Conservation (phyloP, 2,888 invertebrate species). For the Altica lythri region DNA sequence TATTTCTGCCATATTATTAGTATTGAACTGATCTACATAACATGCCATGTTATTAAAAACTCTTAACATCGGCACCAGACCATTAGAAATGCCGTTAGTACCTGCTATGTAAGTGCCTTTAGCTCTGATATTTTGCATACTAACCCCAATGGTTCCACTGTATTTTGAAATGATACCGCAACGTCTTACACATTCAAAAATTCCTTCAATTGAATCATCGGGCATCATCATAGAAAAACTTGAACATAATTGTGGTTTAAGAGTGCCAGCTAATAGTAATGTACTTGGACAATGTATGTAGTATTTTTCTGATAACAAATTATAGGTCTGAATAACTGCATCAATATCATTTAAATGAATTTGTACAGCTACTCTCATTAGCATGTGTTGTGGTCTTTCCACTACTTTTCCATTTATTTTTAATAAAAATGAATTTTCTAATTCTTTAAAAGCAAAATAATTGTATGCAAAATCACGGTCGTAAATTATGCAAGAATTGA, state of each 20-base stretch:
- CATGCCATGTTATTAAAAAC: conserved; percentile 95
- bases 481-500: conserved; percentile 95
- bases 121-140: conserved; percentile 93
- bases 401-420: conserved; percentile 90
- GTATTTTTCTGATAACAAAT: conserved; percentile 89
- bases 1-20: conserved; percentile 96
- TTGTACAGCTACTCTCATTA: conserved; percentile 96
- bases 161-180: conserved; percentile 96
- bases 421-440: conserved; percentile 92
- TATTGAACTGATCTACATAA: conserved; percentile 97
- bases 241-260: conserved; percentile 88
- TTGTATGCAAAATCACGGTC: conserved; percentile 96
- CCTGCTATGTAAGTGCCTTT: conserved; percentile 88
- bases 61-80: conserved; percentile 92
- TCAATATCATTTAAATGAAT: conserved; percentile 92
- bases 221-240: conserved; percentile 95
- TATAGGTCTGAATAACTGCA: conserved; percentile 92
- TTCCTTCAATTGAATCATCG: conserved; percentile 94
- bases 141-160: conserved; percentile 96
- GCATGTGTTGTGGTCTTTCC: conserved; percentile 97
- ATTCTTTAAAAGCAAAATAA: conserved; percentile 98
- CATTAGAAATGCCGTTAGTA: conserved; percentile 95
- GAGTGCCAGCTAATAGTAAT: conserved; percentile 92
- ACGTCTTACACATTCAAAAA: conserved; percentile 87
- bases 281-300: conserved; percentile 99